Base-by-base conservation (phyloP, 1,140 invertebrate genomes). In the Drosophila pandora region DNA sequence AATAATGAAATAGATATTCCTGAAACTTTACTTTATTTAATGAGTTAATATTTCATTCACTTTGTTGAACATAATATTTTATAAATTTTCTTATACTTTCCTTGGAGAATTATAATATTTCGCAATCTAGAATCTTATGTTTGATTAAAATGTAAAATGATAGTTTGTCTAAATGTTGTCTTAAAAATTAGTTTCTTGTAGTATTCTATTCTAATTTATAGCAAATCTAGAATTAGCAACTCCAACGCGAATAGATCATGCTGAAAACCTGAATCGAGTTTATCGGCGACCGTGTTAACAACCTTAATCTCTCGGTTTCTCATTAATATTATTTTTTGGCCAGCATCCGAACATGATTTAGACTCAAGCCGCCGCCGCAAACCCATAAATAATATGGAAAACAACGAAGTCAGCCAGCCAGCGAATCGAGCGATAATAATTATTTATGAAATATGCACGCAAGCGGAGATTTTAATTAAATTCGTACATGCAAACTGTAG, bases 381-480 rank as follows among this genome's bases (percentile, higher is more conserved):
- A 61, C 73, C 65, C 82, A 85, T 85, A 87, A 85, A 85, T 87
- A 87, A 85, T 87, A 70, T 77, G 60, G 70, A 85, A 43, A 85
- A 87, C 68, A 64, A 60, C 37, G 45, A 47, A 76, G 58, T 60
- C 68, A 56, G 37, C 54, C 30, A 17, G 50, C 34, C 9, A 48
- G 41, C 41, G 47, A 59, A 53, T 61, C 63, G 52, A 69, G 73
- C 62, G 74, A 82, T 88, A 85, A 78, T 82, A 81, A 85, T 85
- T 85, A 82, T 85, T 85, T 85, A 81, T 85, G 82, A 85, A 87
- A 85, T 82, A 88, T 85, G 83, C 82, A 85, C 83, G 82, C 82
- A 88, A 85, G 73, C 62, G 57, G 63, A 69, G 49, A 78, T 87
- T 85, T 85, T 85, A 85, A 85, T 85, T 85, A 85, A 85, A 85